Percentiles rank a stretch among this genome's conserved stretches.
phyloP scores from a whole-genome alignment of 2,113 vertebrate species.

The Lagopus muta region DNA sequence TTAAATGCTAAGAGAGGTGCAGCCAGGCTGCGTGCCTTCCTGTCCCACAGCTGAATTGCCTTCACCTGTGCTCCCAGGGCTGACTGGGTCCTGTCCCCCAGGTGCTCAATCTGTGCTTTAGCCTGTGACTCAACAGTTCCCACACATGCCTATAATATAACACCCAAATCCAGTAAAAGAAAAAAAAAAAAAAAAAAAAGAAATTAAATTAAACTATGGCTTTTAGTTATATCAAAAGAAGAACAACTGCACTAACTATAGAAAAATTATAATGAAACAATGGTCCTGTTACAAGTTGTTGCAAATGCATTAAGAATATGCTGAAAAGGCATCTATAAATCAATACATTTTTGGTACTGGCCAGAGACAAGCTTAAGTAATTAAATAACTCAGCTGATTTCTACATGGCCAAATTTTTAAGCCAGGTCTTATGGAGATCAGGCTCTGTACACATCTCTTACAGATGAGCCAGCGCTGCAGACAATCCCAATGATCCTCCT shows the following conservation, averaged over 20 bases:
- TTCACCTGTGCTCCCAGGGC: no score
- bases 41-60: no score
- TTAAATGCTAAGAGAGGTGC: no score
- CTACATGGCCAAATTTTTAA: neutral
- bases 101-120: no score
- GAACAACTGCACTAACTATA: neutral
- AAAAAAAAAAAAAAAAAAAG: neutral
- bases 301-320: neutral
- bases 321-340: neutral
- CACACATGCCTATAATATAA: neutral
- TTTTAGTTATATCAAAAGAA: neutral
- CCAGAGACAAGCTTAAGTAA: neutral
- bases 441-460: neutral
- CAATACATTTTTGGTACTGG: neutral
- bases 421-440: neutral
- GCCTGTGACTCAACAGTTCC: no score
- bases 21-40: no score
- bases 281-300: neutral
- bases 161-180: neutral
- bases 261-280: neutral
- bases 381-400: neutral
- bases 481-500: neutral
- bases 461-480: neutral
- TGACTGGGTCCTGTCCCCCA: no score
- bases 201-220: neutral